A percentile compares a stretch with the other conserved stretches of the same genome.
Evolutionary conservation across 2,888 invertebrate species (phyloP).

Genomic region (Amblyjoppa fuscipennis): DNA sequence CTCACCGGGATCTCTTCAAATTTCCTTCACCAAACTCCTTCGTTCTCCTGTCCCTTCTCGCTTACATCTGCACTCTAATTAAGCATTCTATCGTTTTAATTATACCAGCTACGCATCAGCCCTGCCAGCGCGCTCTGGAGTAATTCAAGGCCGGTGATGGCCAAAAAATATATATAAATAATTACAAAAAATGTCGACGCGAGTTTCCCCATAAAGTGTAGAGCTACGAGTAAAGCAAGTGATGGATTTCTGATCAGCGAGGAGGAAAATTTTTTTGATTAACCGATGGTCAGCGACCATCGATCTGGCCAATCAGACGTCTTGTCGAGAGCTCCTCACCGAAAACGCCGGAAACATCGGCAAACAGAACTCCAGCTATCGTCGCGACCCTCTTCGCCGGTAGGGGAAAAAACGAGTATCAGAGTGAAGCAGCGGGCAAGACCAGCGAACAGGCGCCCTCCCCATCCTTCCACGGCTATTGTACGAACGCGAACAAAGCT

Average conservation of each 20-base stretch:
- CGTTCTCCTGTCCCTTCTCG: slow-evolving; percentile 28
- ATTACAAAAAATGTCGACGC: not conserved
- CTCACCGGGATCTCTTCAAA: slow-evolving; percentile 58
- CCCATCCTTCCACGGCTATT: slow-evolving; percentile 64
- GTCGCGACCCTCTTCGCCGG: slow-evolving; percentile 35
- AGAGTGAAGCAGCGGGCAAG: slow-evolving; percentile 49
- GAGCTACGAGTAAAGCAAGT: not conserved
- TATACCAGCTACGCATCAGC: slow-evolving; percentile 68
- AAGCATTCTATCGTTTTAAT: slow-evolving; percentile 81
- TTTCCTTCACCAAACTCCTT: slow-evolving; percentile 53
- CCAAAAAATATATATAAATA: not conserved
- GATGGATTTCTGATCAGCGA: not conserved
- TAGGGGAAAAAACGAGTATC: slow-evolving; percentile 5
- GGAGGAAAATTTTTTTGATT: not conserved
- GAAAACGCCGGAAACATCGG: slow-evolving; percentile 36
- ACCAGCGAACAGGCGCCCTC: slow-evolving; percentile 42
- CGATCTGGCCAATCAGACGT: slow-evolving; percentile 51
- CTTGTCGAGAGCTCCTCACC: slow-evolving; percentile 23
- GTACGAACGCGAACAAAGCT: slow-evolving; percentile 78
- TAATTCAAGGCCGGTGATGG: not conserved
- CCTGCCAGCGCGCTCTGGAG: not conserved
- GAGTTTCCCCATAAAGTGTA: not conserved
- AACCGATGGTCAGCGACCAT: slow-evolving; percentile 9
- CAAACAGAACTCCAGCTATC: slow-evolving; percentile 22
- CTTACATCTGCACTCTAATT: slow-evolving; percentile 75